Evolutionary conservation across 2,797 vertebrate species (phyloP).

Genomic region (Enteromius thamalakanensis): DNA sequence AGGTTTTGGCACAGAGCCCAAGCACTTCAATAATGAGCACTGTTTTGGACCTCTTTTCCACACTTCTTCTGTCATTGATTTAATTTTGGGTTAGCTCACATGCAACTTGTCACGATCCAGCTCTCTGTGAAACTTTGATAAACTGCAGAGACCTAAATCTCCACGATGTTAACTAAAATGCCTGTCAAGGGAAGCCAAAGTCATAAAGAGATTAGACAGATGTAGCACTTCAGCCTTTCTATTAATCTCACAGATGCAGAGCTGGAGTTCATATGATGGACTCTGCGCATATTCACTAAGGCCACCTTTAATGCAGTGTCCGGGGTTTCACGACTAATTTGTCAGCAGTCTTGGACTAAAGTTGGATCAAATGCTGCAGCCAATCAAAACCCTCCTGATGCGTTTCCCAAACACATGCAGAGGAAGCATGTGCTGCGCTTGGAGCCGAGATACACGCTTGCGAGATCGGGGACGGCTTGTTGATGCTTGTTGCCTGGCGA

Average conservation of each 20-base stretch:
- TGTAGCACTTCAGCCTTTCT: constrained; percentile 30
- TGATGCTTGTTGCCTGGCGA: constrained; percentile 65
- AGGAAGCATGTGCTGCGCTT: constrained; percentile 56
- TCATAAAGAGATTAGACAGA: constrained; percentile 40
- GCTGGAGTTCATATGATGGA: constrained; percentile 45
- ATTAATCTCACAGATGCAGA: constrained; percentile 40
- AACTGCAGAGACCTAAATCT: constrained; percentile 66
- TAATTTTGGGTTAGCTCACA: constrained; percentile 54
- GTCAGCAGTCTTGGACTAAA: constrained; percentile 60
- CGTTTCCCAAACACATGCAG: constrained; percentile 60
- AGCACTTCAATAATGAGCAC: not conserved
- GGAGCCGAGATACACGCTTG: constrained; percentile 25
- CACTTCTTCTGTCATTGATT: constrained; percentile 62
- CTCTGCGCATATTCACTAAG: constrained; percentile 58
- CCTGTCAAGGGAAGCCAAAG: constrained; percentile 66
- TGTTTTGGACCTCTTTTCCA: constrained; percentile 24
- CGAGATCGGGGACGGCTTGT: constrained; percentile 49
- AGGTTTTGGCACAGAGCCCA: constrained; percentile 2
- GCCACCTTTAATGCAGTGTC: constrained; percentile 63
- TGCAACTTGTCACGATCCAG: constrained; percentile 36
- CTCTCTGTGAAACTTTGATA: constrained; percentile 38
- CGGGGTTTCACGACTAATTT: constrained; percentile 62
- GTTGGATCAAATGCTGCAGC: constrained; percentile 51
- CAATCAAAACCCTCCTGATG: constrained; percentile 71
- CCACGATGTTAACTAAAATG: constrained; percentile 62